Evolutionary conservation across 2,797 vertebrate species (phyloP), one percentile per base, ranked within the genome.

Genomic region (Crenuchus spilurus): DNA sequence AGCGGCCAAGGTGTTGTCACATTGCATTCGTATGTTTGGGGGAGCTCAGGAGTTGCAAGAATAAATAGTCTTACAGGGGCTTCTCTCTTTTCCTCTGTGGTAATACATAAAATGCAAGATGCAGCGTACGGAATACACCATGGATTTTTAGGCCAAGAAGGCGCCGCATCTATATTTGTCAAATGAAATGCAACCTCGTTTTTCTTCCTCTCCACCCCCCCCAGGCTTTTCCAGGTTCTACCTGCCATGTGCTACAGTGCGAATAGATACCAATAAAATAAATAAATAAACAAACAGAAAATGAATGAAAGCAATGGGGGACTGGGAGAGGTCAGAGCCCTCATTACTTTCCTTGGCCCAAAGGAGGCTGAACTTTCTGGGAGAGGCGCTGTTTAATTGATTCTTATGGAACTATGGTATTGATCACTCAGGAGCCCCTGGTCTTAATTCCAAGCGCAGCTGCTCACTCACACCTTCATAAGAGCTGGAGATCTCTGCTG

Each of bases 391-490:
- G 87, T 92, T 95, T 94, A 89, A 97, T 96, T 94, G 94, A 95
- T 94, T 85, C 90, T 89, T 89, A 85, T 84, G 88, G 79, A 84
- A 80, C 63, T 46, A 42, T 51, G 62, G 79, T 88, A 89, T 96
- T 88, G 95, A 96, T 96, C 89, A 88, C 82, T 89, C 93, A 93
- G 96, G 94, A 96, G 94, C 92, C 91, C 90, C 86, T 86, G 81
- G 82, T 89, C 92, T 90, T 88, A 77, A 87, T 83, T 86, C 89
- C 82, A 90, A 90, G 86, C 85, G 85, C 80, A 84, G 81, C 83
- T 77, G 85, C 54, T 57, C 30, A 6, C 88, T 82, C 63, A 84
- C 84, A 84, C 87, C 77, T 86, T 84, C 82, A 79, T 80, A 83
- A 90, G 83, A 83, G 83, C 84, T 72, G 75, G 82, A 8, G 20